A percentile compares a stretch with the other conserved stretches of the same genome.
These are phyloP conservation scores for Pelochelys cantorii DNA, from an alignment of 2,797 vertebrate genomes.

Conservation along the genomic window DNA sequence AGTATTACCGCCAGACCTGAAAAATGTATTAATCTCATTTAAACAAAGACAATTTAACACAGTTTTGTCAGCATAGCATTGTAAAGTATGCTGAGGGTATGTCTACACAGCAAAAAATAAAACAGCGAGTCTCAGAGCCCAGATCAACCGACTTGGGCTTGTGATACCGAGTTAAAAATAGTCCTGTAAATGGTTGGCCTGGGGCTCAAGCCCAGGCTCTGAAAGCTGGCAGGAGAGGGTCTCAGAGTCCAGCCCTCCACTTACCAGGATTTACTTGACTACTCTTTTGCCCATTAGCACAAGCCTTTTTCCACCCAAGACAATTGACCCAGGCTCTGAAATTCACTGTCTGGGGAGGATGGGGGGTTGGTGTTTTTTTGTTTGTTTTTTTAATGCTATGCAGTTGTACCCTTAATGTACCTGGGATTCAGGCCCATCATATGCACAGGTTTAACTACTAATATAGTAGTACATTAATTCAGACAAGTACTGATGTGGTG, in stretches of 20 bases:
- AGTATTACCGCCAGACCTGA: neutral
- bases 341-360: no score
- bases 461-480: neutral
- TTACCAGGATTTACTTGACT: neutral
- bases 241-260: neutral
- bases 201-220: neutral
- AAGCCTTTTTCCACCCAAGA: neutral
- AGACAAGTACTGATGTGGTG: neutral
- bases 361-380: no score
- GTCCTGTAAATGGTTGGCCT: neutral
- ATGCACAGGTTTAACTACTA: neutral
- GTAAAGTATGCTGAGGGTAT: neutral
- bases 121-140: neutral
- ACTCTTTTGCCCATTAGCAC: neutral
- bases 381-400: neutral
- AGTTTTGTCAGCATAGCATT: neutral
- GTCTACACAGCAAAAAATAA: neutral
- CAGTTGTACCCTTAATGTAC: neutral
- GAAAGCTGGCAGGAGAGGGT: neutral
- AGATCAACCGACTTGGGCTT: neutral
- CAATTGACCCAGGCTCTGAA: neutral
- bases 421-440: slow-evolving; percentile 7
- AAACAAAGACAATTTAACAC: neutral
- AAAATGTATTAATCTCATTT: neutral
- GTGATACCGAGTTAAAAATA: neutral